Percentiles rank a stretch among this genome's conserved stretches.
Evolutionary conservation across 2,888 invertebrate genomes (phyloP).

Genomic region (Leptopilina drosophilae): DNA sequence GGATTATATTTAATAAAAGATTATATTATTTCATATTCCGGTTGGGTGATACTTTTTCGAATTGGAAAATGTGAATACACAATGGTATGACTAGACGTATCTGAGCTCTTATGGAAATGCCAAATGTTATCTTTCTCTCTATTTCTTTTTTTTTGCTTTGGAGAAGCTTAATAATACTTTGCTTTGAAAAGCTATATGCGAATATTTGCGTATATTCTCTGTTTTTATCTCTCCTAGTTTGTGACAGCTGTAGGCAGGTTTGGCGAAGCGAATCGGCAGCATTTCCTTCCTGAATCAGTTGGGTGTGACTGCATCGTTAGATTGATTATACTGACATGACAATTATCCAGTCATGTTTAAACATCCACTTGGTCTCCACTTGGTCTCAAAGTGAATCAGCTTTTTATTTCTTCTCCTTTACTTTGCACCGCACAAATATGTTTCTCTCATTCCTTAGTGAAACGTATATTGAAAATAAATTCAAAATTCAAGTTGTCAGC

Average conservation of each 20-base stretch:
- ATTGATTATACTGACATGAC: conserved; percentile 41
- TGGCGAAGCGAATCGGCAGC: conserved; percentile 55
- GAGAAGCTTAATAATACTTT: not conserved
- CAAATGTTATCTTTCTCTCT: not conserved
- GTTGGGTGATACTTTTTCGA: not conserved
- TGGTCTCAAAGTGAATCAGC: not conserved
- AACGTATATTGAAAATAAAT: too few species aligned
- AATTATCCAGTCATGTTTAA: conserved; percentile 7
- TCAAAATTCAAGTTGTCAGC: too few species aligned
- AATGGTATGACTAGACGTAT: not conserved
- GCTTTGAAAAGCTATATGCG: not conserved
- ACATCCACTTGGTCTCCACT: not conserved
- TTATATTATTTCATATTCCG: too few species aligned
- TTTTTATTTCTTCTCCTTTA: not conserved
- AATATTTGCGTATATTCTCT: conserved; percentile 6
- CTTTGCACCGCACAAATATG: too few species aligned
- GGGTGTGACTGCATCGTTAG: conserved; percentile 24
- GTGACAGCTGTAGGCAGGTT: conserved; percentile 58
- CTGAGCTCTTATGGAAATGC: not conserved
- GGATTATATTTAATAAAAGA: too few species aligned
- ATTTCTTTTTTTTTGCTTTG: not conserved
- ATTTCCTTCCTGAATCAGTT: conserved; percentile 57
- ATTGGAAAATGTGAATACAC: not conserved
- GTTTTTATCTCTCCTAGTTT: conserved; percentile 36
- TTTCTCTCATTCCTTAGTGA: too few species aligned